Evolutionary conservation across 2,888 invertebrate species (phyloP), one percentile per base, ranked within the genome.

Genomic region (Lutraria lutraria): DNA sequence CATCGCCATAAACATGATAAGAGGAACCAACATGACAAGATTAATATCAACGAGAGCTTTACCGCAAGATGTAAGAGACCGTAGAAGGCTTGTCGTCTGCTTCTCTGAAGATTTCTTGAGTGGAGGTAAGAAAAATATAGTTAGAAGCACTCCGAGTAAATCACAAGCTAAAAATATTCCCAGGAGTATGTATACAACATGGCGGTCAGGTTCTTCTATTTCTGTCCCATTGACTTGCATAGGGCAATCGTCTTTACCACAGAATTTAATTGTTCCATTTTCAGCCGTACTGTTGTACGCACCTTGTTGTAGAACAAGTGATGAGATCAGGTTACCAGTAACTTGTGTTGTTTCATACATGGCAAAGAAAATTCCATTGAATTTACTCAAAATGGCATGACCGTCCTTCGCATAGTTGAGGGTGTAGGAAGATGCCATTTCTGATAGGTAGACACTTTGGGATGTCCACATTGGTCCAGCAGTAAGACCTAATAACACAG

Each of bases 401-500:
- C 91, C 93, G 2, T 94, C 90, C 85, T 94, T 89, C 0, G 88
- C 87, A 0, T 91, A 93, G 16, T 91, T 88, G 76, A 93, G 92
- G 12, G 96, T 94, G 86, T 94, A 94, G 10, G 94, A 94, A 88
- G 91, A 92, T 31, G 96, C 95, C 29, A 94, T 92, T 29, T 94
- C 93, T 0, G 96, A 93, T 31, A 96, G 92, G 90, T 96, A 96
- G n/a, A 95, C 93, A 34, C 94, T 93, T 93, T 96, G 95, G 0
- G 95, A 94, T 0, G 95, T 95, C 96, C 96, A 96, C 88, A 96
- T 89, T 15, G 95, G 95, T 12, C 95, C 96, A 1, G 94, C 93
- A 15, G 95, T 91, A 12, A 94, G 72, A 21, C 96, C 96, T 25
- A 96, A 89, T 16, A 96, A 82, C 3, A 96, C 86, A 0, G 96